A percentile compares a stretch with the other conserved stretches of the same genome.
Evolutionary conservation across 1,140 invertebrate genomes (phyloP).

Genomic region (Saccostrea echinata): DNA sequence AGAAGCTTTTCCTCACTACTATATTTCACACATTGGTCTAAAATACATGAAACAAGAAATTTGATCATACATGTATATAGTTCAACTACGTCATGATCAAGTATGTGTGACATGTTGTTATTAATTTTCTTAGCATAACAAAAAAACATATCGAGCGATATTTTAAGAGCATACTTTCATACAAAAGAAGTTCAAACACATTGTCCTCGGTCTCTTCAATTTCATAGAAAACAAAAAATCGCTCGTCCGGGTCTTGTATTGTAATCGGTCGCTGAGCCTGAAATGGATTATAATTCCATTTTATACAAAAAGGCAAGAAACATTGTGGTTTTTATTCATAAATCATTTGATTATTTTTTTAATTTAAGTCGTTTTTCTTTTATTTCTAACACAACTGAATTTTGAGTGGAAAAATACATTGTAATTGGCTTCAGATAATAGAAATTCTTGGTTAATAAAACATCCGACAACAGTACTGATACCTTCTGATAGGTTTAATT

Average conservation of each 20-base stretch:
- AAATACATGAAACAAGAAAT: not conserved
- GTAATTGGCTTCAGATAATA: no score
- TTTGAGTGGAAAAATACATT: no score
- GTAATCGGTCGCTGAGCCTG: not conserved
- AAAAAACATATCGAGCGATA: no score
- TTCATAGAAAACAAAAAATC: conserved; percentile 7
- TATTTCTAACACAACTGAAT: no score
- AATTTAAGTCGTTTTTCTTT: no score
- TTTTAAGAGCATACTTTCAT: not conserved
- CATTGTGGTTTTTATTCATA: not conserved
- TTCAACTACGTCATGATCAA: not conserved
- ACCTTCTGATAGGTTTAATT: no score
- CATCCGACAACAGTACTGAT: no score
- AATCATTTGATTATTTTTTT: no score
- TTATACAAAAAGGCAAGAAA: not conserved
- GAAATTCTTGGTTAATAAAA: no score
- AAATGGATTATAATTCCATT: not conserved
- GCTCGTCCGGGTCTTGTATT: not conserved
- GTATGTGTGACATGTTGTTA: not conserved
- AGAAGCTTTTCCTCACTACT: not conserved
- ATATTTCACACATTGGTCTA: not conserved
- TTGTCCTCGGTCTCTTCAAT: not conserved
- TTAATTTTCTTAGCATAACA: not conserved
- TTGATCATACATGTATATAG: not conserved
- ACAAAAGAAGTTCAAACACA: not conserved